Conservation (phyloP, 2,888 invertebrate genomes). For the Microplitis deprimator region DNA sequence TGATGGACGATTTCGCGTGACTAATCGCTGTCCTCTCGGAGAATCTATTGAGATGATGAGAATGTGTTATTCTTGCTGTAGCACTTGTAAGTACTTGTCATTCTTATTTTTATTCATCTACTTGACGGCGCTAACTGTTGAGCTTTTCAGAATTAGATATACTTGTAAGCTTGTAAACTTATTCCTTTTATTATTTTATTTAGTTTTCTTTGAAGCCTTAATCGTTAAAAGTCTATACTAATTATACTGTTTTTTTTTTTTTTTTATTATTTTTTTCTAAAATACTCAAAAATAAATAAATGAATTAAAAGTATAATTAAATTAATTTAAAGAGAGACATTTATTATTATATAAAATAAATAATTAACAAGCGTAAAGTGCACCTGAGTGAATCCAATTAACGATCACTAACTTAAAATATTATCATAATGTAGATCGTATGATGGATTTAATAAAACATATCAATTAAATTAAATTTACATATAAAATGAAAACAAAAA, state of each 20-base stretch:
- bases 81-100: not conserved
- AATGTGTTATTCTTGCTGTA: slow-evolving; percentile 25
- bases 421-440: too few species aligned
- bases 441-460: too few species aligned
- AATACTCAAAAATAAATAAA: not conserved
- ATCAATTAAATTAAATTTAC: too few species aligned
- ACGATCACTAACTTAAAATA: too few species aligned
- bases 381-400: too few species aligned
- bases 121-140: not conserved
- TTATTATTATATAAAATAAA: too few species aligned
- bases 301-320: not conserved
- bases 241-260: not conserved
- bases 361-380: too few species aligned
- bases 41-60: slow-evolving; percentile 46
- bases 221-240: not conserved
- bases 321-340: not conserved
- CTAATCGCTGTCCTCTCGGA: slow-evolving; percentile 66
- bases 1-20: slow-evolving; percentile 71
- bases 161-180: not conserved
- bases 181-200: not conserved
- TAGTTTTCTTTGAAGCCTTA: not conserved
- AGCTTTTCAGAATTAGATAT: slow-evolving; percentile 1
- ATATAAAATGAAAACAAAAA: too few species aligned
- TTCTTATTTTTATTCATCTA: slow-evolving; percentile 24
- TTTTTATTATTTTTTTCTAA: not conserved